Percentiles rank a stretch among this genome's conserved stretches.
Evolutionary conservation across 2,888 invertebrate genomes (phyloP).

Genomic region (Scaptomyza tumidula): DNA sequence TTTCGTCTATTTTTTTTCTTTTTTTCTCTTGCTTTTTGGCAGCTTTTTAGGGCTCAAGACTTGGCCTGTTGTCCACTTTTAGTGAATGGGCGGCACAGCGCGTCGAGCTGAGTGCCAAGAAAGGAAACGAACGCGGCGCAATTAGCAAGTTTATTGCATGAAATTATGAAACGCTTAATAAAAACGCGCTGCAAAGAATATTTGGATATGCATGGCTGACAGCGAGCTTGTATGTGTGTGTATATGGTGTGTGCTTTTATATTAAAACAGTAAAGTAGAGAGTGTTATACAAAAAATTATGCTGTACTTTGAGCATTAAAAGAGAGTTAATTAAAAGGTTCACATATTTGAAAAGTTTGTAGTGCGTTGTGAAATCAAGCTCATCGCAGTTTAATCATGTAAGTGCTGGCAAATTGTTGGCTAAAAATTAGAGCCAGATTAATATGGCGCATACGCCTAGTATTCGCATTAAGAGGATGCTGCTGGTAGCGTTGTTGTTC

Average conservation of each 20-base stretch:
- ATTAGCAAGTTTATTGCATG: conserved; percentile 80
- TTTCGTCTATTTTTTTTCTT: conserved; percentile 13
- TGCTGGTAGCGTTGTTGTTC: conserved; percentile 26
- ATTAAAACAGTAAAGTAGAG: conserved; percentile 35
- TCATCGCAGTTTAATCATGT: conserved; percentile 73
- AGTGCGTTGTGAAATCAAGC: conserved; percentile 39
- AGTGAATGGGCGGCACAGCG: conserved; percentile 42
- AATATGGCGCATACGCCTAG: conserved; percentile 79
- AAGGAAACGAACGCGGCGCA: conserved; percentile 71
- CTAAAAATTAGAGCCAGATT: conserved; percentile 80
- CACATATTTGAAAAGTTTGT: conserved; percentile 75
- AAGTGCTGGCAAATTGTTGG: conserved; percentile 79
- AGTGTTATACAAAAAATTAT: conserved; percentile 18
- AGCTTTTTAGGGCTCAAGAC: conserved; percentile 61
- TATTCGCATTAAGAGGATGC: conserved; percentile 61
- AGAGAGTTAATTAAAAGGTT: conserved; percentile 78
- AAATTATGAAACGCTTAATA: conserved; percentile 77
- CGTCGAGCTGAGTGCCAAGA: conserved; percentile 61
- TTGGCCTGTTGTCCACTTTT: conserved; percentile 54
- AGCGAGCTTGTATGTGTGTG: neutral
- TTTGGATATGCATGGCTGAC: conserved; percentile 5
- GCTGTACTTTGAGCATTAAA: conserved; percentile 29
- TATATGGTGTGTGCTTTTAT: conserved; percentile 30
- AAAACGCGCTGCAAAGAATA: conserved; percentile 34
- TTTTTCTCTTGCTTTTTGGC: conserved; percentile 56